A percentile compares a stretch with the other conserved stretches of the same genome.
These are phyloP conservation scores for Arothron firmamentum DNA, from an alignment of 2,113 vertebrate genomes.

Conservation along the genomic window DNA sequence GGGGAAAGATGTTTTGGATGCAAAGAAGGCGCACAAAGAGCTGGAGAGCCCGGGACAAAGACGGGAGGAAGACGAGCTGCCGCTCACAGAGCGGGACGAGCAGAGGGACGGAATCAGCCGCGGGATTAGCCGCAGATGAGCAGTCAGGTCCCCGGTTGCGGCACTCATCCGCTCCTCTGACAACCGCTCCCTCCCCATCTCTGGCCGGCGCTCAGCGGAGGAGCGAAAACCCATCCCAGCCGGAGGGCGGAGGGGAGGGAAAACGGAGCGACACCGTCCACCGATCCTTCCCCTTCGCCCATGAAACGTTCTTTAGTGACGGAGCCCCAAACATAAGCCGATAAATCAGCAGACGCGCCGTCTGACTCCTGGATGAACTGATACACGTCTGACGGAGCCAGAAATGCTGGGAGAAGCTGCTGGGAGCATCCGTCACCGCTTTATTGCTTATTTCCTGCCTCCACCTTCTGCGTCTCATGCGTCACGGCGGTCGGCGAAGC, in stretches of 20 bases:
- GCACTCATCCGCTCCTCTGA: slow-evolving; percentile 6
- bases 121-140: slow-evolving; percentile 50
- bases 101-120: slow-evolving; percentile 26
- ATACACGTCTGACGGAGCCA: slow-evolving; percentile 21
- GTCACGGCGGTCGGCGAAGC: slow-evolving; percentile 33
- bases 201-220: no score
- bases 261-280: no score
- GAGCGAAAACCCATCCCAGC: no score
- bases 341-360: background rate
- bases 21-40: no score
- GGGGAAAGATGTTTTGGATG: background rate
- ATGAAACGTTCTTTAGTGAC: background rate
- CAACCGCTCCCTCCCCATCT: slow-evolving; percentile 6
- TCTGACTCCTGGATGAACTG: slow-evolving; percentile 11
- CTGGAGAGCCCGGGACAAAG: background rate
- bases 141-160: slow-evolving; percentile 9
- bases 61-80: slow-evolving; percentile 5
- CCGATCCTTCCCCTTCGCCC: no score
- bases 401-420: slow-evolving; percentile 15
- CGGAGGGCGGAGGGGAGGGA: no score
- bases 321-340: background rate
- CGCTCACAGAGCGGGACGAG: background rate
- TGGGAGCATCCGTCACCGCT: slow-evolving; percentile 27
- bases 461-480: slow-evolving; percentile 21
- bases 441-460: slow-evolving; percentile 15